These are phyloP conservation scores for Florisuga fusca DNA, from an alignment of 2,797 vertebrate genomes.

Conservation along the genomic window DNA sequence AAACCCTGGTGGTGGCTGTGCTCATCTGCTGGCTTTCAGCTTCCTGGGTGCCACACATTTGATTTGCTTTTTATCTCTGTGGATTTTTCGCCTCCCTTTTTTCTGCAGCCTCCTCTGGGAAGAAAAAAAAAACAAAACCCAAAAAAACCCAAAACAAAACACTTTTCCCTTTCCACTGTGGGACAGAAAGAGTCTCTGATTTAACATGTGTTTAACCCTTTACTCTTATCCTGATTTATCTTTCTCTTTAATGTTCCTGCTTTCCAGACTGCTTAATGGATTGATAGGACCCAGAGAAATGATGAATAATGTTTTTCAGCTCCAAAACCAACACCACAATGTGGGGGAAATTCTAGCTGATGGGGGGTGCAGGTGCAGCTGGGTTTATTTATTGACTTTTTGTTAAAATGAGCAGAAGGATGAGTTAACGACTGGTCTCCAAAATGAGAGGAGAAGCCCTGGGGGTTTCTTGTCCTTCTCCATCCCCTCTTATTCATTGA, in stretches of 20 bases:
- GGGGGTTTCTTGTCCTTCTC: background rate
- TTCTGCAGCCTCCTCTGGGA: background rate
- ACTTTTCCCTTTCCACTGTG: background rate
- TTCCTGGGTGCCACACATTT: background rate
- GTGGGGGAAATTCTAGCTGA: background rate
- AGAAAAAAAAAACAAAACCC: background rate
- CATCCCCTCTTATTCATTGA: background rate
- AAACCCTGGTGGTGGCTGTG: background rate
- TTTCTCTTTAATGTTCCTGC: background rate
- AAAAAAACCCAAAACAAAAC: background rate
- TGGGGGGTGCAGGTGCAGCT: background rate
- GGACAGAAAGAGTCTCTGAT: background rate
- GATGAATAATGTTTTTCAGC: background rate
- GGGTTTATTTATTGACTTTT: background rate
- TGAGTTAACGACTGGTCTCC: rapidly evolving
- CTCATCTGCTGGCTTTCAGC: background rate
- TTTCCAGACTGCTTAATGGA: background rate
- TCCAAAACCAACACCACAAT: background rate
- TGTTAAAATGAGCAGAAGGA: background rate
- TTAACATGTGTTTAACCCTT: background rate
- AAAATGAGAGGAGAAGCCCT: background rate
- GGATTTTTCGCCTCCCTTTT: background rate
- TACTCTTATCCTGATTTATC: background rate
- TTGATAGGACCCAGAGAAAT: background rate
- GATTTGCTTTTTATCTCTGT: background rate